Evolutionary conservation across 64 coral and sea anemone genomes (phyloP), one percentile per base, ranked within the genome.

Genomic region (Acropora yongei): DNA sequence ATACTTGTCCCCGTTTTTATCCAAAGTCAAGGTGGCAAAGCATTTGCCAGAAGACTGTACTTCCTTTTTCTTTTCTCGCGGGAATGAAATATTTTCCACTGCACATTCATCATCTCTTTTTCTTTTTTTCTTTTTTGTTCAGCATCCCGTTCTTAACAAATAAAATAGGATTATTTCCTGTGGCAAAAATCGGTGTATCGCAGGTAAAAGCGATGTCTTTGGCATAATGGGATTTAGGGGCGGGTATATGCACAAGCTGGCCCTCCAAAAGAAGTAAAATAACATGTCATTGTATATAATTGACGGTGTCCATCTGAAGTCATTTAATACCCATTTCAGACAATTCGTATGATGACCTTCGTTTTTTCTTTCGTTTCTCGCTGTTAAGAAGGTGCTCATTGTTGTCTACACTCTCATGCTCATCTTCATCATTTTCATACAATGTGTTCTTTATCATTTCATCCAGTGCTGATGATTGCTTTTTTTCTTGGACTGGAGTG

Each of bases 151-250:
- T 82, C 3, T 73, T 68, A 30, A 91, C 49, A 74, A 71, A 83
- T 41, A 14, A 6, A 11, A 91, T 66, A 17, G 68, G 8, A 53
- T 91, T 58, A 42, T 91, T 91, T 83, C 78, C 89, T 42, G 75
- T 88, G n/a, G 42, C 68, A 76, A 88, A 88, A 42, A 87, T 51
- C 12, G 86, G 86, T n/a, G 85, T 72, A 51, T 88, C 72, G 47
- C 41, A 11, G 43, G 68, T 72, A 49, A 88, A 88, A 76, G 47
- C 30, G 44, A 78, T 57, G 74, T 89, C 74, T 44, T 89, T 73
- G 8, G 87, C 72, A 17, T 89, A 89, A 66, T 89, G 73, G 75
- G 87, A 78, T 65, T 89, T 89, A 45, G 87, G 87, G 57, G 87
- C 48, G 7, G 48, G 87, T 49, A 88, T 47, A 50, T 88, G 84